Evolutionary conservation across 2,888 invertebrate genomes (phyloP).

Genomic region (Pyrgus malvae): DNA sequence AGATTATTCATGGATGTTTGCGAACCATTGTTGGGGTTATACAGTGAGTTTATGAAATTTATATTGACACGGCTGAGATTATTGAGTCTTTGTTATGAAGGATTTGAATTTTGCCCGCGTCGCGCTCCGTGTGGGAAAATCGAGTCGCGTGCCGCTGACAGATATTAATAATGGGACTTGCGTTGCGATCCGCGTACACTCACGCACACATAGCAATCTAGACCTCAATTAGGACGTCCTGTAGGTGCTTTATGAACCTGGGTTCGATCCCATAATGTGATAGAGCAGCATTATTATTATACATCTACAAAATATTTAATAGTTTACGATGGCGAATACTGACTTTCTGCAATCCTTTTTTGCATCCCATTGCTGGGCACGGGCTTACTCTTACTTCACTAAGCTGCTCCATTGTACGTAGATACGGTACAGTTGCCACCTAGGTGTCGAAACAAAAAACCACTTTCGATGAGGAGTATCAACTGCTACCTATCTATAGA

Average conservation of each 20-base stretch:
- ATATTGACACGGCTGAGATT: slow-evolving; percentile 75
- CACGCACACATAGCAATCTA: slow-evolving; percentile 26
- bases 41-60: slow-evolving; percentile 75
- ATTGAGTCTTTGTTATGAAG: slow-evolving; percentile 71
- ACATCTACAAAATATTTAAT: too few relatives aligned
- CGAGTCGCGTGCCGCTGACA: slow-evolving; percentile 67
- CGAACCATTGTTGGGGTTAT: slow-evolving; percentile 67
- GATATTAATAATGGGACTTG: slow-evolving; percentile 63
- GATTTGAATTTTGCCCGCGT: slow-evolving; percentile 63
- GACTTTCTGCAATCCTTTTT: too few relatives aligned
- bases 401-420: too few relatives aligned
- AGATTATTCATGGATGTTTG: slow-evolving; percentile 79
- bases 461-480: too few relatives aligned
- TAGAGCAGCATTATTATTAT: background rate
- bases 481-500: too few relatives aligned
- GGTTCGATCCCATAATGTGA: slow-evolving; percentile 15
- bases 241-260: slow-evolving; percentile 20
- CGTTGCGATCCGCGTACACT: slow-evolving; percentile 32
- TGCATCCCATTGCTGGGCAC: too few relatives aligned
- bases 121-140: slow-evolving; percentile 46
- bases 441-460: too few relatives aligned
- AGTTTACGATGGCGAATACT: too few relatives aligned
- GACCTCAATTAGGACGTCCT: slow-evolving; percentile 26
- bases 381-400: too few relatives aligned
- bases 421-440: background rate